Conservation (phyloP, 2,888 invertebrate genomes). For the Melanchra persicariae region DNA sequence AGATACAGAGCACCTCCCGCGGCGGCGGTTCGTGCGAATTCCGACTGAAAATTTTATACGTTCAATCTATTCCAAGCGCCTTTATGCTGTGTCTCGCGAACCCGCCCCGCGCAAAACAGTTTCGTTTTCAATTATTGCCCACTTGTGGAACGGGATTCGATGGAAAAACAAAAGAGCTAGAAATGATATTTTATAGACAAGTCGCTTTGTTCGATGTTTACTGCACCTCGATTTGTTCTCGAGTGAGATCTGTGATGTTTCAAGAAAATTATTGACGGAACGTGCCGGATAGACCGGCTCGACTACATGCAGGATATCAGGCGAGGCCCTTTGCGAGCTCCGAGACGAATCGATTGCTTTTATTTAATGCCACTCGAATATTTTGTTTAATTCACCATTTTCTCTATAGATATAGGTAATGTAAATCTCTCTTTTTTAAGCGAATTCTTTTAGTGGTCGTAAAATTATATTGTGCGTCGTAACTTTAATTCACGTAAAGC, state of each 20-base stretch:
- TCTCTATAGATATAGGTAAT: slow-evolving; percentile 68
- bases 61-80: slow-evolving; percentile 90
- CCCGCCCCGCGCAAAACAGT: slow-evolving; percentile 87
- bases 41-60: slow-evolving; percentile 90
- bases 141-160: slow-evolving; percentile 90
- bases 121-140: slow-evolving; percentile 91
- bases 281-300: slow-evolving; percentile 84
- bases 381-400: slow-evolving; percentile 70
- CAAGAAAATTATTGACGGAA: slow-evolving; percentile 89
- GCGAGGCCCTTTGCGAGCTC: slow-evolving; percentile 73
- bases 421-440: slow-evolving; percentile 74
- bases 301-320: slow-evolving; percentile 74
- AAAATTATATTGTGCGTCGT: slow-evolving; percentile 84
- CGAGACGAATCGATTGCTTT: slow-evolving; percentile 77
- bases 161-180: slow-evolving; percentile 88
- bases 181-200: slow-evolving; percentile 90
- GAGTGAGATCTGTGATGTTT: slow-evolving; percentile 87
- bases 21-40: slow-evolving; percentile 89
- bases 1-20: slow-evolving; percentile 89
- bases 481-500: slow-evolving; percentile 83
- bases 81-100: slow-evolving; percentile 89
- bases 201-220: slow-evolving; percentile 89
- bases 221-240: slow-evolving; percentile 88
- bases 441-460: slow-evolving; percentile 78
- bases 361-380: slow-evolving; percentile 75